Conservation (phyloP, 2,113 vertebrate species). For the Ploceus nigricollis region DNA sequence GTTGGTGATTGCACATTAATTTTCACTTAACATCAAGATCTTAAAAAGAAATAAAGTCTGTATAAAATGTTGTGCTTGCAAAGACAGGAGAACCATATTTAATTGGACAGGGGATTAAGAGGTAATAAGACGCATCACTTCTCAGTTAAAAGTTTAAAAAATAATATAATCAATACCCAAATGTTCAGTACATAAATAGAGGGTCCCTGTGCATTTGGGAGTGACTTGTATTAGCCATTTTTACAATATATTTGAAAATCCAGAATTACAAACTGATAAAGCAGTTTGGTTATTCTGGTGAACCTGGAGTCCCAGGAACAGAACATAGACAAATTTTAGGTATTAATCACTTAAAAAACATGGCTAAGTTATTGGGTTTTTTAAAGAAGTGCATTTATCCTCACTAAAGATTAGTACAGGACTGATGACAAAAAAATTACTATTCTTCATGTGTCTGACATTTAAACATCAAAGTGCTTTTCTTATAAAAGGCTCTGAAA, state of each 20-base stretch:
- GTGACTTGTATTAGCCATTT: not conserved
- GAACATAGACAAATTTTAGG: rapidly evolving
- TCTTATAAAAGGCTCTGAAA: not conserved
- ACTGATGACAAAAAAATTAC: not conserved
- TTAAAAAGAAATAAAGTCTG: not conserved
- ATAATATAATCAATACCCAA: not conserved
- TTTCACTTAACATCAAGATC: not conserved
- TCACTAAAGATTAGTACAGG: not conserved
- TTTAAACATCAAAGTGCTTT: not conserved
- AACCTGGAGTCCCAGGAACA: not conserved
- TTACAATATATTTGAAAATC: not conserved
- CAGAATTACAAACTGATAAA: not conserved
- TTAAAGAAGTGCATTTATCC: not conserved
- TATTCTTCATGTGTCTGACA: not conserved
- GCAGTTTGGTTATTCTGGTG: not conserved
- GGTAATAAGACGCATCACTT: not conserved
- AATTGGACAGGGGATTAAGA: not conserved
- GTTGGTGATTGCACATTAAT: not conserved
- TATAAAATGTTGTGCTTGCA: not conserved
- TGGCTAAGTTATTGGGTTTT: not conserved
- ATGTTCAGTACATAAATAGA: not conserved
- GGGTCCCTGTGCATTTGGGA: not conserved
- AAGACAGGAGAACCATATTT: not conserved
- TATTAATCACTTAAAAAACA: not conserved
- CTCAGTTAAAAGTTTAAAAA: not conserved